phyloP scores from a whole-genome alignment of 2,797 vertebrate species.

The Clarias platycephalus region DNA sequence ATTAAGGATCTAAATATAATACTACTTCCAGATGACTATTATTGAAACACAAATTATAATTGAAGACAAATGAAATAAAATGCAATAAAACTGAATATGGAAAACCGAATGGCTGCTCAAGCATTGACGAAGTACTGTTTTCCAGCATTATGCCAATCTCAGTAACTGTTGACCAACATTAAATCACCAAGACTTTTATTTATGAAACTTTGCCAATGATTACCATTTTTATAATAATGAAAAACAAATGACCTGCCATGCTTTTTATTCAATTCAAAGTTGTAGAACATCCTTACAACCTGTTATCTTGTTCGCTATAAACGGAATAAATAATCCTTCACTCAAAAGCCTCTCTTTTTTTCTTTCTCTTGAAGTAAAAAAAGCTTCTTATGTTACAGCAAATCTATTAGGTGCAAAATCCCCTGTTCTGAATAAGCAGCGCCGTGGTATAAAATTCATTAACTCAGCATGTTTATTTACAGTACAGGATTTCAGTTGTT shows the following conservation, averaged over 20 bases:
- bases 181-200: background rate
- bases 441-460: background rate
- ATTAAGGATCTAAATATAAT: slow-evolving; percentile 3
- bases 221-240: background rate
- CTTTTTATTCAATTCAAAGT: background rate
- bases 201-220: background rate
- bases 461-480: background rate
- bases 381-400: background rate
- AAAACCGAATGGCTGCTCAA: no score
- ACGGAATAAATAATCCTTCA: background rate
- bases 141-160: background rate
- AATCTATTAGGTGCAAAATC: background rate
- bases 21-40: background rate
- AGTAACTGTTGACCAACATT: background rate
- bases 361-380: background rate
- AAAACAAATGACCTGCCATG: background rate
- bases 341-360: slow-evolving; percentile 2
- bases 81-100: background rate
- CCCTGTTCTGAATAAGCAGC: background rate
- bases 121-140: background rate
- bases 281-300: background rate
- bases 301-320: background rate
- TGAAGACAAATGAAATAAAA: background rate
- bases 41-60: no score
- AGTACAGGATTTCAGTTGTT: background rate